Base-by-base conservation (phyloP, 2,113 vertebrate species). In the Anguilla japonica region DNA sequence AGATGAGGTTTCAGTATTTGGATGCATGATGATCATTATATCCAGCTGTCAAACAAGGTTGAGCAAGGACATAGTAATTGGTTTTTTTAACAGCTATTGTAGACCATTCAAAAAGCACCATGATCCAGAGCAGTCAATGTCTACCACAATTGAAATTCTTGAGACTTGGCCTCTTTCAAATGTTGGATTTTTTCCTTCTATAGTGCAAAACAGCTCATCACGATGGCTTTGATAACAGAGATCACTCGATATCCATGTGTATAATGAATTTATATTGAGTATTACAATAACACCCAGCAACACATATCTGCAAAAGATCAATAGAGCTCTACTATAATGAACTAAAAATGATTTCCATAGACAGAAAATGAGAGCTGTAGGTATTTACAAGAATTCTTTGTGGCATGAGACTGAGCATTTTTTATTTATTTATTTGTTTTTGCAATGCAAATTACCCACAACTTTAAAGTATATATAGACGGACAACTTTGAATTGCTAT, bases 371-470 rank as follows among this genome's bases (percentile, higher is more conserved):
- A 20, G 41, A 29, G 4, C 89, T 91, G 90, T 3, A 92, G 93
- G 86, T 92, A 94, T 93, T 93, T 93, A 71, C 63, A 5, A n/a
- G 63, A 71, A 26, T 20, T 71, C 26, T 71, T n/a, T n/a, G 63
- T n/a, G 63, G 26, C 16, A 22, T 8, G 87, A 86, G 79, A 50
- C 81, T 89, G 60, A 83, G 83, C 91, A 89, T 86, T 43, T 88
- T 50, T 90, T 87, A 46, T 85, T 71, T 34, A 34, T 34, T 34
- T 34, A 34, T 91, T 92, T 90, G 93, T 90, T 81, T 89, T 79
- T 34, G 46, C 79, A 85, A 93, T 91, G 90, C 91, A 93, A 92
- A 94, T 94, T 82, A 91, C 88, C 91, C 88, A 91, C 88, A 91
- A 89, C 50, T 9, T 56, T 41, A 43, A 85, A 75, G 60, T 67